Evolutionary conservation across 1,140 invertebrate genomes (phyloP).

Genomic region (Nomia melanderi): DNA sequence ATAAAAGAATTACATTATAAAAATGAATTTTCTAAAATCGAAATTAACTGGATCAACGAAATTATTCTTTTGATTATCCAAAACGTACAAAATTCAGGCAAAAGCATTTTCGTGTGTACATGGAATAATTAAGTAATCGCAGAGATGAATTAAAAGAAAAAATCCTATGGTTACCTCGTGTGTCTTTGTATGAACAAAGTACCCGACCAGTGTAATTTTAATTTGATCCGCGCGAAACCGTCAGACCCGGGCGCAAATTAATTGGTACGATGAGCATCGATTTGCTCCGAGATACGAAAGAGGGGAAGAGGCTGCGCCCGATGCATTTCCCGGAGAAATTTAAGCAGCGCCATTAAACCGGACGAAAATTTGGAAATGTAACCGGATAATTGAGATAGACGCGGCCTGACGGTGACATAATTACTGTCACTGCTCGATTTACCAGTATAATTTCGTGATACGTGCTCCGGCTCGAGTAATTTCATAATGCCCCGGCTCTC

Average conservation of each 20-base stretch:
- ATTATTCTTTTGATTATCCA: too few species aligned
- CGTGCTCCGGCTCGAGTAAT: slow-evolving; percentile 57
- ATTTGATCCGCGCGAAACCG: neutral
- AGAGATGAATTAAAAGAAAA: neutral
- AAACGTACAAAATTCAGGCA: too few species aligned
- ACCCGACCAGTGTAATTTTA: neutral
- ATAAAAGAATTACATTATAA: too few species aligned
- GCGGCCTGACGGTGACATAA: slow-evolving; percentile 63
- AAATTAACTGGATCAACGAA: too few species aligned
- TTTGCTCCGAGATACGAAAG: slow-evolving; percentile 13
- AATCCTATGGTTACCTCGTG: neutral
- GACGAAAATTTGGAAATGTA: slow-evolving; percentile 66
- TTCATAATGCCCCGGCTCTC: slow-evolving; percentile 58
- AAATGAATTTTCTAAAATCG: too few species aligned
- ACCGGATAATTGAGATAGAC: slow-evolving; percentile 67
- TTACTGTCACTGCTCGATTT: slow-evolving; percentile 66
- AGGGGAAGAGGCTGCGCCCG: neutral
- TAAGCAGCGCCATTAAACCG: slow-evolving; percentile 55
- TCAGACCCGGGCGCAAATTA: neutral
- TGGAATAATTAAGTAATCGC: neutral
- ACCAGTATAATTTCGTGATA: slow-evolving; percentile 67
- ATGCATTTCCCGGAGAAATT: slow-evolving; percentile 33
- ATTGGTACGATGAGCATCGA: slow-evolving; percentile 28
- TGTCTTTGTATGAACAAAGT: neutral
- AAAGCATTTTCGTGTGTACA: too few species aligned